Percentiles rank a stretch among this genome's conserved stretches.
Conservation (phyloP, 1,140 invertebrate species). For the Periplaneta americana region DNA sequence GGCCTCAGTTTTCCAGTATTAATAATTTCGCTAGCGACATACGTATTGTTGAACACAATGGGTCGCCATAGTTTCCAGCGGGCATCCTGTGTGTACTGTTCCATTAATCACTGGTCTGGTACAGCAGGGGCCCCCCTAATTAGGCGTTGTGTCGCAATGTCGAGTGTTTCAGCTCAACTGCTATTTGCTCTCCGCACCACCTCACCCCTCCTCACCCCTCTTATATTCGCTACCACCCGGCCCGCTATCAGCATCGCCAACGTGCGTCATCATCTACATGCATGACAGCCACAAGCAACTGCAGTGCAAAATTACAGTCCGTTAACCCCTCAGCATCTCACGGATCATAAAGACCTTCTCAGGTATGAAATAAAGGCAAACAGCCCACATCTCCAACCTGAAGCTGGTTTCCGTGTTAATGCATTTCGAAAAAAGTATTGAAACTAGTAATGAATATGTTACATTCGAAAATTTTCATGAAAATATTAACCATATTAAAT, state of each 20-base stretch:
- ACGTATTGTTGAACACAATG: neutral
- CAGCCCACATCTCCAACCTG: too few relatives aligned
- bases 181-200: conserved; percentile 6
- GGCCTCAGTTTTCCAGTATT: neutral
- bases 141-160: neutral
- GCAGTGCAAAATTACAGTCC: too few relatives aligned
- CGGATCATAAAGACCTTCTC: too few relatives aligned
- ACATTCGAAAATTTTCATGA: too few relatives aligned
- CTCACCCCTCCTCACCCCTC: neutral
- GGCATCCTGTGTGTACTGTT: neutral
- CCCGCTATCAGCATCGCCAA: neutral
- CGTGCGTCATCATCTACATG: too few relatives aligned
- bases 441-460: too few relatives aligned
- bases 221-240: neutral
- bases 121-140: neutral
- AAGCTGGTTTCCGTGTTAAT: too few relatives aligned
- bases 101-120: neutral
- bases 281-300: neutral
- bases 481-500: too few relatives aligned
- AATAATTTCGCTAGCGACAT: neutral
- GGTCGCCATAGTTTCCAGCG: neutral
- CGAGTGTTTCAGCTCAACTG: neutral
- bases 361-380: too few relatives aligned
- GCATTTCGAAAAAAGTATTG: too few relatives aligned
- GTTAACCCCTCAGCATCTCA: too few relatives aligned